Conservation (phyloP, 2,888 invertebrate genomes). For the Dasysyrphus albostriatus region DNA sequence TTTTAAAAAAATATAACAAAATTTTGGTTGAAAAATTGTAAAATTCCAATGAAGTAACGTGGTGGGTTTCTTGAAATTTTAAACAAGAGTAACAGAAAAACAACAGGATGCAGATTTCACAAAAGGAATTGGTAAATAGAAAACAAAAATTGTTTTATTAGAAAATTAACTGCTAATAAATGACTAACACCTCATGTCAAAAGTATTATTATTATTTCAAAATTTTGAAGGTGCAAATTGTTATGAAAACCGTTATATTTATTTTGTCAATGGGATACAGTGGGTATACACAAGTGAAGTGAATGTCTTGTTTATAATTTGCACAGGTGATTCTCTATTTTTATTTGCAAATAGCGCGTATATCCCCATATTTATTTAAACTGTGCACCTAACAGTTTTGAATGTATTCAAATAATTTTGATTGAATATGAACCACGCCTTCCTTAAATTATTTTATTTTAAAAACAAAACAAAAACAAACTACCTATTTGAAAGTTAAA, state of each 20-base stretch:
- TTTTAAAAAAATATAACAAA: neutral
- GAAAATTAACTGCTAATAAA: neutral
- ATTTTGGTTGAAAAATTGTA: neutral
- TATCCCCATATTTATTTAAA: neutral
- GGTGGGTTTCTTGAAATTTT: neutral
- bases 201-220: neutral
- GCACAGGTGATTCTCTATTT: neutral
- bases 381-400: neutral
- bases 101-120: constrained; percentile 33
- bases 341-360: neutral
- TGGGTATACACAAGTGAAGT: neutral
- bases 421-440: no score
- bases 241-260: neutral
- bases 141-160: neutral
- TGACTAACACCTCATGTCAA: neutral
- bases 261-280: neutral
- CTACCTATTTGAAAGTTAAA: no score
- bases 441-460: no score
- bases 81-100: neutral
- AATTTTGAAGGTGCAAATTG: neutral
- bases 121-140: constrained; percentile 69
- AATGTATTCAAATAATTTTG: neutral
- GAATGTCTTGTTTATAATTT: neutral
- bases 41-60: neutral
- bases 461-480: no score